Conservation (phyloP, 2,113 vertebrate species). For the western clawed frog (Xenopus tropicalis) region UCB_Xtro_10.0 CM004443.2:193247001-193247500, state of each 20-base stretch:
- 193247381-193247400: constrained; percentile 46
- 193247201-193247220: constrained; percentile 42
- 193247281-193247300: constrained; percentile 45
- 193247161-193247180: constrained; percentile 24
- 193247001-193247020: constrained; percentile 15
- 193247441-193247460: constrained; percentile 36
- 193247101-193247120: not conserved
- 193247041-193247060: constrained; percentile 23
- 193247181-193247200: constrained; percentile 42
- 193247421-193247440: constrained; percentile 45
- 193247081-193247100: constrained; percentile 10
- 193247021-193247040: constrained; percentile 22
- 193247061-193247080: constrained; percentile 18
- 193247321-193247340: constrained; percentile 41
- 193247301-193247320: constrained; percentile 44
- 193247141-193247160: constrained; percentile 38
- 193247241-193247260: constrained; percentile 43
- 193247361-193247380: constrained; percentile 44
- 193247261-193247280: constrained; percentile 45
- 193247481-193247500: constrained; percentile 39
- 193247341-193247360: constrained; percentile 44
- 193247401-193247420: constrained; percentile 46
- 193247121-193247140: constrained; percentile 35
- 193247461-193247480: constrained; percentile 45
- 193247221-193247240: constrained; percentile 45